Base-by-base conservation (phyloP, 2,888 invertebrate species). In the Aethes cnicana region DNA sequence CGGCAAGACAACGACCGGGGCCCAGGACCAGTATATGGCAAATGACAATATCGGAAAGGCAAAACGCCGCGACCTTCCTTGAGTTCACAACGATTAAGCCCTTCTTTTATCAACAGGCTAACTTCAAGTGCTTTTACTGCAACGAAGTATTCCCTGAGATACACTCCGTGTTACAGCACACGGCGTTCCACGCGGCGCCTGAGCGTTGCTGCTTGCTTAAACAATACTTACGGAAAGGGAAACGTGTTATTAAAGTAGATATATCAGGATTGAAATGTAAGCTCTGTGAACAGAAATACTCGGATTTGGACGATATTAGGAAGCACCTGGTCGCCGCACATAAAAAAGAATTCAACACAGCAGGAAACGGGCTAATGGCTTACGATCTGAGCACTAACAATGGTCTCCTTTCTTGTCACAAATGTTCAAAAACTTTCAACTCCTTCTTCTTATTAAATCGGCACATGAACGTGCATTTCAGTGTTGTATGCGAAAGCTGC, bases 111-210 rank as follows among this genome's bases (percentile, higher is more conserved):
- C 84, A 86, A 32, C 86, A 88, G 63, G 87, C 85, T 0, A 88
- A 82, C 64, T 89, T 84, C 58, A 88, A 87, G 63, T 89, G 88
- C 53, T 88, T 89, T 59, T 89, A 85, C 56, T 89, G 88, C 64
- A 72, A 77, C 7, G 77, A 84, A 64, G 68, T 85, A 0, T 89
- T 82, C 35, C 83, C 88, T 0, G 88, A 88, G 64, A 68, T 88
- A 3, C 72, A 81, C 17, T 71, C 79, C 0, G 82, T 84, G 0
- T 59, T 87, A 5, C 71, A 80, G 46, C 87, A 87, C 26, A 74
- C 79, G 0, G 56, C 66, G 0, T 64, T 66, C 14, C 87, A 87
- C 39, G 55, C 59, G 0, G 68, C 76, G 0, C 84, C 84, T 0
- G 85, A 84, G 20, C 72, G 81, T 59, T 57, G 65, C 1, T 63